phyloP scores from a whole-genome alignment of 2,888 invertebrate genomes.

The Abrostola tripartita region DNA sequence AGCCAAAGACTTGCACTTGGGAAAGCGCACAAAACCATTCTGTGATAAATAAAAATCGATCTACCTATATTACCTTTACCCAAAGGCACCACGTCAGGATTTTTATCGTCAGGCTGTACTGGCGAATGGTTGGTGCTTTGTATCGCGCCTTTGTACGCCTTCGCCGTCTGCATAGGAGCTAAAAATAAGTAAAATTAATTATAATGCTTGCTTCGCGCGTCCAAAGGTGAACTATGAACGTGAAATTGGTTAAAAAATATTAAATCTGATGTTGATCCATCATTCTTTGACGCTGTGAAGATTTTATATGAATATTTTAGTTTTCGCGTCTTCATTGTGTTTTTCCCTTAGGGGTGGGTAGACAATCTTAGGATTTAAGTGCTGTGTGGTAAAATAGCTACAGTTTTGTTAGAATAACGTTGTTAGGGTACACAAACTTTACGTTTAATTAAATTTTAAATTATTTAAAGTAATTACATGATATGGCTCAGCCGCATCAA shows the following conservation, averaged over 20 bases:
- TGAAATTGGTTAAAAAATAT: conserved; percentile 43
- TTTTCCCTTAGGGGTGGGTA: not conserved
- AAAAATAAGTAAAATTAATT: conserved; percentile 58
- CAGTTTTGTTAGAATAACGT: too few species aligned
- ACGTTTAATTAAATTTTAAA: too few species aligned
- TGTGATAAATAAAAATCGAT: conserved; percentile 48
- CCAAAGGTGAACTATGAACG: conserved; percentile 33
- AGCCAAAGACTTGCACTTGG: conserved; percentile 11
- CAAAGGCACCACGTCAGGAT: conserved; percentile 96
- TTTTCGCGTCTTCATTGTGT: conserved; percentile 1
- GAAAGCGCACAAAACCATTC: conserved; percentile 27
- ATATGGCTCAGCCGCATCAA: too few species aligned
- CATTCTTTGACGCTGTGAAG: conserved; percentile 64
- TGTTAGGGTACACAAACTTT: too few species aligned
- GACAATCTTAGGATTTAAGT: not conserved
- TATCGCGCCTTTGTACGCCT: conserved; percentile 90
- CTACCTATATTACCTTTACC: conserved; percentile 91
- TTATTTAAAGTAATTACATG: too few species aligned
- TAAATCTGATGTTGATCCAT: conserved; percentile 57
- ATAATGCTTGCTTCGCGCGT: conserved; percentile 24
- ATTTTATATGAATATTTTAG: conserved; percentile 14
- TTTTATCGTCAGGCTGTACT: conserved; percentile 95
- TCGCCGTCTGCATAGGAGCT: conserved; percentile 81
- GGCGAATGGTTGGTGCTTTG: conserved; percentile 87
- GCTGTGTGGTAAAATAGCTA: too few species aligned